Evolutionary conservation across 1,140 invertebrate genomes (phyloP).

Genomic region (Coptotermes formosanus): DNA sequence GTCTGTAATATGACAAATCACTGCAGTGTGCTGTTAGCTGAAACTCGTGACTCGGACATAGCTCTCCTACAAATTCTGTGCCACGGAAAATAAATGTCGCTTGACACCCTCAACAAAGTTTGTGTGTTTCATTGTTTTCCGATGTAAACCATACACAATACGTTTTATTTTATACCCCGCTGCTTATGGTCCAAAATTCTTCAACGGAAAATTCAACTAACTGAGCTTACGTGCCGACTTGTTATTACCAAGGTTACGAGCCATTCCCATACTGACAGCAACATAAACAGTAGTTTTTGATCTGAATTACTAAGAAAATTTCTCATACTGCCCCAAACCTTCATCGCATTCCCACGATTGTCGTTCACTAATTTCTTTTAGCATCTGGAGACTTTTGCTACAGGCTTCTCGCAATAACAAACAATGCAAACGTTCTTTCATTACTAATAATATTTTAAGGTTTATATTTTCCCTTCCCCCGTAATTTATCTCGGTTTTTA

Average conservation of each 20-base stretch:
- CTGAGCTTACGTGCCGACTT: neutral
- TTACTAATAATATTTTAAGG: no score
- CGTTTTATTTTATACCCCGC: neutral
- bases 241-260: neutral
- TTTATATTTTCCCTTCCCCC: no score
- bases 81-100: conserved; percentile 11
- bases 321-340: no score
- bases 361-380: no score
- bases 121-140: neutral
- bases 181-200: neutral
- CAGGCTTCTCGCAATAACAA: no score
- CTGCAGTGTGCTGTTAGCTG: neutral
- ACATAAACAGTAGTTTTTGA: no score
- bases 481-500: no score
- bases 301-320: no score
- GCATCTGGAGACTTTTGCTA: no score
- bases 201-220: neutral
- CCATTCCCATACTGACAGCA: no score
- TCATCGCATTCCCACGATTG: no score
- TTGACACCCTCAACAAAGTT: neutral
- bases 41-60: neutral
- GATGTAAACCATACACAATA: neutral
- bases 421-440: no score
- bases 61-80: neutral
- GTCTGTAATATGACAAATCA: neutral